These are phyloP conservation scores for Bos javanicus DNA, from an alignment of 2,113 vertebrate species.

Conservation along the genomic window DNA sequence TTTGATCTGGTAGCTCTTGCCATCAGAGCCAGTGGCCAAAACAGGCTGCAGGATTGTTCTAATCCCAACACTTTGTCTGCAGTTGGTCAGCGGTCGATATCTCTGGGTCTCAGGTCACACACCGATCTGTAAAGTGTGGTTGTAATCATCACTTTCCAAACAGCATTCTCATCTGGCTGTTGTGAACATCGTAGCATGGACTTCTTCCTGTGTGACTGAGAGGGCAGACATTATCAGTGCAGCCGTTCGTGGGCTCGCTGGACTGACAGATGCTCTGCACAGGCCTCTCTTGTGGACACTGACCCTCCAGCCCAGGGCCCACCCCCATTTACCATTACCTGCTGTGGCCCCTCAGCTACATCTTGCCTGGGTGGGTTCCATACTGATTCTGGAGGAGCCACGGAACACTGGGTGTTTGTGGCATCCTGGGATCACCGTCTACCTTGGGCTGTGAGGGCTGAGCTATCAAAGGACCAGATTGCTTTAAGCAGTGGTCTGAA, in stretches of 20 bases:
- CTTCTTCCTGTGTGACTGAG: not conserved
- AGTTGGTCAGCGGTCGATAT: not conserved
- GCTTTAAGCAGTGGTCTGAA: not conserved
- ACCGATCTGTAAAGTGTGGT: not conserved
- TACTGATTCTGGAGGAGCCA: not conserved
- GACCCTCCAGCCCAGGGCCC: not conserved
- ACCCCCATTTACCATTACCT: no score
- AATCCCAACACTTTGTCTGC: not conserved
- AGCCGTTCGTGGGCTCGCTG: not conserved
- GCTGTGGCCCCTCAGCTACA: rapidly evolving
- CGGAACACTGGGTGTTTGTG: not conserved
- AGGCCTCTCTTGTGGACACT: not conserved
- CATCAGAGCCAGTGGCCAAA: not conserved
- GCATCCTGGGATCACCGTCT: not conserved
- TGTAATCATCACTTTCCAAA: not conserved
- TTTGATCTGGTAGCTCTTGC: not conserved
- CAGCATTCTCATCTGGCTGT: not conserved
- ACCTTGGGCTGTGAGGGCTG: not conserved
- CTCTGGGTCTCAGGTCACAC: not conserved
- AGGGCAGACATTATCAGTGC: not conserved
- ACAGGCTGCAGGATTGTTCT: not conserved
- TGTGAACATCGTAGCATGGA: not conserved
- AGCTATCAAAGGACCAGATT: not conserved
- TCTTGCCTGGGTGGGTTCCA: not conserved
- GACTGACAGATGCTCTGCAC: not conserved